phyloP scores from a whole-genome alignment of 2,113 vertebrate genomes.

The Ceratotherium simum region DNA sequence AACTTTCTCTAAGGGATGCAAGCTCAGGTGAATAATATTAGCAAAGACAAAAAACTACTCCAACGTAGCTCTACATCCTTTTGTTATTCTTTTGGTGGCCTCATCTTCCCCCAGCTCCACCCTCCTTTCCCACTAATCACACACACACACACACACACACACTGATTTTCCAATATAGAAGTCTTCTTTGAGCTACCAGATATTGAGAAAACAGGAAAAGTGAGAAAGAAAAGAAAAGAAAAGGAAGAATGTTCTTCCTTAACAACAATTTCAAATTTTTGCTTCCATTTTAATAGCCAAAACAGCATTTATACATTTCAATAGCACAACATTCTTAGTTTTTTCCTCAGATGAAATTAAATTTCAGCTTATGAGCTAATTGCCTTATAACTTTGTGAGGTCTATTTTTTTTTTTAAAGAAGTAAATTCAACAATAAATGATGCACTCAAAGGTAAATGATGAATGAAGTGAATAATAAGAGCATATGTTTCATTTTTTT shows the following conservation, averaged over 20 bases:
- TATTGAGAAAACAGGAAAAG: constrained; percentile 27
- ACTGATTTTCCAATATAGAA: background rate
- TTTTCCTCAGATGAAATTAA: constrained; percentile 24
- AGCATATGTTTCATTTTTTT: background rate
- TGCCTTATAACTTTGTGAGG: background rate
- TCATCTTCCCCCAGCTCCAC: background rate
- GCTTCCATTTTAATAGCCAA: constrained; percentile 22
- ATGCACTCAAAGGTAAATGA: background rate
- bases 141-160: background rate
- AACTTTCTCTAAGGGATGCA: background rate
- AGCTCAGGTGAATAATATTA: background rate
- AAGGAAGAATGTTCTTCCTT: background rate
- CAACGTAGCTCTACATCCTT: background rate
- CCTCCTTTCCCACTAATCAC: background rate
- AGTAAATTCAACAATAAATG: constrained; percentile 43
- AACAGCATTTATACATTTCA: background rate
- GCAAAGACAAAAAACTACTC: background rate
- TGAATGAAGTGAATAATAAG: constrained; percentile 2
- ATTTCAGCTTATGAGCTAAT: constrained; percentile 50
- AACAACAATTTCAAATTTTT: background rate
- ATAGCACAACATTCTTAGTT: background rate
- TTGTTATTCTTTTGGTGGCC: background rate
- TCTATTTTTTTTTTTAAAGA: background rate
- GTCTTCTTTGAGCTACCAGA: background rate
- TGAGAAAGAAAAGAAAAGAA: background rate